Evolutionary conservation across 2,797 vertebrate species (phyloP), one percentile per base, ranked within the genome.

Genomic region (Chaenodraco wilsoni): DNA sequence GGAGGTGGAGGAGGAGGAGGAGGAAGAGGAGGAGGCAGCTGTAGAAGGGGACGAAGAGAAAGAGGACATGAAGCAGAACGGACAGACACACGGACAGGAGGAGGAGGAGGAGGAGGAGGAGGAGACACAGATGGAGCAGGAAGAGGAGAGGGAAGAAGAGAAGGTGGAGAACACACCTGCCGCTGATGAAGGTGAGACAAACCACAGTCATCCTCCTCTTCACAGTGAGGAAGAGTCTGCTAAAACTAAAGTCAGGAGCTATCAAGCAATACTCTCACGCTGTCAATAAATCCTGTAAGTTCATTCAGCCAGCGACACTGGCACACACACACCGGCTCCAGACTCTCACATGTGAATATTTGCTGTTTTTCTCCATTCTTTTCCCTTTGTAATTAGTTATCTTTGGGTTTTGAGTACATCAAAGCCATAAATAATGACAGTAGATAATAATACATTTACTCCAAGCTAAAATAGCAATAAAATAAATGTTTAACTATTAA

Each of bases 111-210:
- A 69, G 40, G 23, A 76, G 50, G 82, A 75, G 45, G 81, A 74
- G 11, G 79, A 78, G 40, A 59, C 54, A 43, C 68, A 48, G 49
- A 61, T 74, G 14, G 75, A 75, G 16, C 84, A 84, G 50, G 59
- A 74, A 27, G 73, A 85, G 45, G 68, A 73, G 31, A 59, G 56
- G 41, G 70, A 72, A 63, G 54, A 67, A 44, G 62, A 80, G 69
- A 74, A 69, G n/a, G 82, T 88, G 52, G 69, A 69, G 48, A 69
- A 72, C n/a, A 43, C 31, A 15, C 40, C 49, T 41, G 48, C 56
- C 67, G 79, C 63, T 17, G 76, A 78, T 72, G 87, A 85, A 81
- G 87, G 87, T 86, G 23, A 58, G 23, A 0, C 37, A 17, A 19
- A n/a, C 23, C 11, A 15, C 11, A 16, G 6, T 21, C 21, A 40